Evolutionary conservation across 2,888 invertebrate species (phyloP).

Genomic region (Oxytorus armatus): DNA sequence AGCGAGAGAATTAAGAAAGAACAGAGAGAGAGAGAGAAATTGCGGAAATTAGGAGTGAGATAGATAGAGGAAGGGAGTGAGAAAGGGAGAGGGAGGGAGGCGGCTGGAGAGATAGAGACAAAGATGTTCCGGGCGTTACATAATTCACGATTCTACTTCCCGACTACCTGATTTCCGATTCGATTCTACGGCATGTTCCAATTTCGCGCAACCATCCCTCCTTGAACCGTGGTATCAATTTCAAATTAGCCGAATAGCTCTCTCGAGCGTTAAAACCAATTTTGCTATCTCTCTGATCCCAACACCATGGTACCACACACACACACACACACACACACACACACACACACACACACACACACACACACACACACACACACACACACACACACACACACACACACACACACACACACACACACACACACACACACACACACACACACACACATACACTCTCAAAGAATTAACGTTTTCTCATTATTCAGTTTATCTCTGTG

Average conservation of each 20-base stretch:
- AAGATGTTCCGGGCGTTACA: constrained; percentile 54
- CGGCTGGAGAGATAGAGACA: constrained; percentile 23
- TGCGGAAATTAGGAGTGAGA: neutral
- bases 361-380: too few species aligned
- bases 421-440: too few species aligned
- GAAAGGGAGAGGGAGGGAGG: constrained; percentile 17
- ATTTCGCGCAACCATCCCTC: constrained; percentile 51
- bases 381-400: too few species aligned
- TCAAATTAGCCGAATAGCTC: constrained; percentile 61
- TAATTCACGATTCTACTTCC: constrained; percentile 64
- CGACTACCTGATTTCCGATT: constrained; percentile 68
- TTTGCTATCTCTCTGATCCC: constrained; percentile 58
- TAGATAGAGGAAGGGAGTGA: constrained; percentile 11
- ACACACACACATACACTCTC: neutral
- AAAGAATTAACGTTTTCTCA: constrained; percentile 5
- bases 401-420: too few species aligned
- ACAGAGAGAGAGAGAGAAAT: constrained; percentile 18
- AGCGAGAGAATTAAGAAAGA: too few species aligned
- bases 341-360: too few species aligned
- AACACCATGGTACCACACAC: too few species aligned
- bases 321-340: too few species aligned
- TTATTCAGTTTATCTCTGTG: constrained; percentile 6
- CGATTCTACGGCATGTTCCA: constrained; percentile 66
- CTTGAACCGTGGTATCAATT: constrained; percentile 64
- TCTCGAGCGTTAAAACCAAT: constrained; percentile 65